Conservation (phyloP, 2,888 invertebrate genomes). For the Agriotes lineatus region DNA sequence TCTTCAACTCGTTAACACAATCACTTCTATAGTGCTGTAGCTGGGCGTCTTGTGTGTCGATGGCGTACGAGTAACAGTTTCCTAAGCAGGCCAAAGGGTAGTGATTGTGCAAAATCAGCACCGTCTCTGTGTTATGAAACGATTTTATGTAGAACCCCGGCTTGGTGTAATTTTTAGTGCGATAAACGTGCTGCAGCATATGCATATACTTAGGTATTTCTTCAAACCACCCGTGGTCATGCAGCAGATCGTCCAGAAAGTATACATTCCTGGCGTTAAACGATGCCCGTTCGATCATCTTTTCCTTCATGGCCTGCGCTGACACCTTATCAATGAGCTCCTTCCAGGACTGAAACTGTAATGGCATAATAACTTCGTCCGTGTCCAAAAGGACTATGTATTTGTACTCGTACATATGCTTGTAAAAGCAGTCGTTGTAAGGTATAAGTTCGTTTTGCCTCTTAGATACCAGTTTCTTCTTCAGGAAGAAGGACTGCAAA, state of each 20-base stretch:
- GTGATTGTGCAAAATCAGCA: constrained; percentile 91
- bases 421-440: constrained; percentile 93
- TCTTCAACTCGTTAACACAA: constrained; percentile 89
- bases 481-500: constrained; percentile 85
- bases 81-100: constrained; percentile 91
- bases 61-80: constrained; percentile 84
- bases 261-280: constrained; percentile 94
- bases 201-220: constrained; percentile 88
- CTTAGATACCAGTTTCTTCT: constrained; percentile 88
- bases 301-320: constrained; percentile 75
- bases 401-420: constrained; percentile 86
- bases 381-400: constrained; percentile 84
- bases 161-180: constrained; percentile 91
- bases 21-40: constrained; percentile 95
- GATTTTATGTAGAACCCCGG: constrained; percentile 95
- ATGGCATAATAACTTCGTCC: constrained; percentile 68
- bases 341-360: constrained; percentile 79
- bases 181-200: constrained; percentile 93
- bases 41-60: constrained; percentile 86
- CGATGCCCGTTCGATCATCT: constrained; percentile 79
- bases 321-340: constrained; percentile 79
- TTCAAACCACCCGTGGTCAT: constrained; percentile 82
- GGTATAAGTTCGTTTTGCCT: constrained; percentile 92
- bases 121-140: constrained; percentile 92
- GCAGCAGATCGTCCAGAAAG: constrained; percentile 86